phyloP scores from a whole-genome alignment of 2,888 invertebrate genomes.

The Pycnomerus fuliginosus region DNA sequence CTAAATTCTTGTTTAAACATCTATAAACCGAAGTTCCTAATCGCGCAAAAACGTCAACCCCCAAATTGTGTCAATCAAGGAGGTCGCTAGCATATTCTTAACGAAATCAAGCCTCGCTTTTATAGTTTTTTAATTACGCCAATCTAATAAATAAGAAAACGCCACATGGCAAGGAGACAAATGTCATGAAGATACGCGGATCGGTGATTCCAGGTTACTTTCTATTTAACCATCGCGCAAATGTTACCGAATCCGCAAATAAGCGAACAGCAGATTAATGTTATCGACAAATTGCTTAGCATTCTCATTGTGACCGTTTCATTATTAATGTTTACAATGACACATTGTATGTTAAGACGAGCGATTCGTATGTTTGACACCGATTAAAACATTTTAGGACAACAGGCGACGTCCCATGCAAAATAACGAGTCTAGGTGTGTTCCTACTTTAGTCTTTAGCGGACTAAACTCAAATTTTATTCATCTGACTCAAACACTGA shows the following conservation, averaged over 20 bases:
- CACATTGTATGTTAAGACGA: conserved; percentile 8
- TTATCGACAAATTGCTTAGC: not conserved
- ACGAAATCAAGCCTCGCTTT: no score
- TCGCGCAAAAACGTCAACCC: no score
- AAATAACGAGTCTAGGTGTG: conserved; percentile 3
- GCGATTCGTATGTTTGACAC: conserved; percentile 13
- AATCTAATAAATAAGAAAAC: no score
- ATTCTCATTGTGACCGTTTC: not conserved
- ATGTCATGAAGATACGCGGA: conserved; percentile 2
- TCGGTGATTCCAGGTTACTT: conserved; percentile 9
- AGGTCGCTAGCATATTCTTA: no score
- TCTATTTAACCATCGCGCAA: conserved; percentile 5
- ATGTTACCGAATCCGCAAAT: conserved; percentile 7
- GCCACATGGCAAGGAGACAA: not conserved
- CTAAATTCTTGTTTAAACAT: no score
- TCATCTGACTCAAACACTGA: conserved; percentile 7
- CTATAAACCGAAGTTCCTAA: no score
- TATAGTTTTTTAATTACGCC: no score
- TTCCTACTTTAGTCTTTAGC: not conserved
- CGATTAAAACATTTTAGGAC: conserved; percentile 15
- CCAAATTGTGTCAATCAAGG: no score
- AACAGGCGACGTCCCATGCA: conserved; percentile 4
- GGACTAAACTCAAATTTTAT: conserved; percentile 2
- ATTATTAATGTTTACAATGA: conserved; percentile 7
- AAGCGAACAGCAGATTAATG: conserved; percentile 1